Base-by-base conservation (phyloP, 2,797 vertebrate genomes). In the Bucorvus abyssinicus region DNA sequence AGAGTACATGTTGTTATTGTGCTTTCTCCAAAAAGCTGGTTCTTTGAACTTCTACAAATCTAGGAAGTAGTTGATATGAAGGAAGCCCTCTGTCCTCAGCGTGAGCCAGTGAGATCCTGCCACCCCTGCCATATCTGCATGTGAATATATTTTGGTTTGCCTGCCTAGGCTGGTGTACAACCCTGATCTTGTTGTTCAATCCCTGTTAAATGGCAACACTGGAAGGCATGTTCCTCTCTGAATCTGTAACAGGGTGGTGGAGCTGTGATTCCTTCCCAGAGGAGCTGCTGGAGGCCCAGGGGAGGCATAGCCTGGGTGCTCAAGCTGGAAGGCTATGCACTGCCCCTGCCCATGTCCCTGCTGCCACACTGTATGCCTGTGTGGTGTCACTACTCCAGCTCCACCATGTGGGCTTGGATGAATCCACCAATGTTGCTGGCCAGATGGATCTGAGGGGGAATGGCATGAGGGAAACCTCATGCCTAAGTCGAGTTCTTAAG, bases 221-320 rank as follows among this genome's bases (percentile, higher is more conserved):
- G 34, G 27, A 32, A 0, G 0, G 9, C 27, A 81, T 12, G 22
- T 49, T 81, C 13, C 5, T 47, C 36, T 81, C 78, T 70, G n/a
- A 47, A 47, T 17, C 12, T 71, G 14, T 57, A 63, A 42, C 0
- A 16, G 30, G 21, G 4, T 0, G 2, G 5, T 34, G 26, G 34
- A 89, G 14, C 12, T 27, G 21, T 2, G 2, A 5, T 15, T 44
- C 11, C 23, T 52, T 67, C 30, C 19, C 0, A 0, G 15, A 78
- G 40, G 24, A 68, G 21, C 3, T 44, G 26, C 32, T 65, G 52
- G 56, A 76, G 23, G 14, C 14, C 24, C 22, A 3, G 3, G 3
- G 4, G 4, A 12, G 7, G 1, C 47, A 44, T 16, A 34, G 6
- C 44, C 16, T 57, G 42, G 7, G 16, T 12, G 4, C 1, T 7